Percentiles rank a stretch among this genome's conserved stretches.
Conservation (phyloP, 92 coral and sea anemone species). For the Parazoanthus atlanticus region DNA sequence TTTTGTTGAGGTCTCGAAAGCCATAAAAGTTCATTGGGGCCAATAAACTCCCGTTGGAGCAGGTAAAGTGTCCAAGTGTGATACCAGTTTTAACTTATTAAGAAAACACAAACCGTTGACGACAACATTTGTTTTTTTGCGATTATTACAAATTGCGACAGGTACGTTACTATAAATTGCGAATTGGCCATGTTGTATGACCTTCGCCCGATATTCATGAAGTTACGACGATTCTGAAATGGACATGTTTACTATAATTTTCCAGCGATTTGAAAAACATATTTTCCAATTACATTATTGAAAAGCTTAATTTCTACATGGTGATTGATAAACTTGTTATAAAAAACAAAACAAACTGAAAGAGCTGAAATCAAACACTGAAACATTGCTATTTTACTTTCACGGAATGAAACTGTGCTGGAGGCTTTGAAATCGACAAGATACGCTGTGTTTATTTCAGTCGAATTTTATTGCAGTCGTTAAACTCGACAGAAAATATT, state of each 20-base stretch:
- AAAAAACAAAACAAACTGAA: constrained; percentile 12
- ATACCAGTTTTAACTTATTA: not conserved
- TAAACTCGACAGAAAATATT: not conserved
- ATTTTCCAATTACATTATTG: too few species aligned
- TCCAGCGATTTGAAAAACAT: too few species aligned
- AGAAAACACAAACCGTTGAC: not conserved
- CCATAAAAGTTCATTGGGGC: not conserved
- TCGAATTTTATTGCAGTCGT: not conserved
- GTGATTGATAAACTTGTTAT: constrained; percentile 6
- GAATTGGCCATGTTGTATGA: constrained; percentile 22
- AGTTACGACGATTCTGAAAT: constrained; percentile 1
- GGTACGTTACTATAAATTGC: not conserved
- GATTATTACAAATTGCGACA: too few species aligned
- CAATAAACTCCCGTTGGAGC: constrained; percentile 9
- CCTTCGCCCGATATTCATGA: constrained; percentile 1
- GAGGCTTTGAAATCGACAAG: not conserved
- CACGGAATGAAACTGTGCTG: constrained; percentile 1
- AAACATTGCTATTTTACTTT: not conserved
- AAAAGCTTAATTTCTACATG: not conserved
- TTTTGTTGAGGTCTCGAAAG: constrained; percentile 9
- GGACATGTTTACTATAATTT: constrained; percentile 6
- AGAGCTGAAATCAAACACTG: constrained; percentile 10
- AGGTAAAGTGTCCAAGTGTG: not conserved
- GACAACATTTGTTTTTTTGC: not conserved
- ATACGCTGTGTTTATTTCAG: not conserved